Evolutionary conservation across 2,113 vertebrate genomes (phyloP), one percentile per base, ranked within the genome.

Genomic region (Rhinichthys klamathensis): DNA sequence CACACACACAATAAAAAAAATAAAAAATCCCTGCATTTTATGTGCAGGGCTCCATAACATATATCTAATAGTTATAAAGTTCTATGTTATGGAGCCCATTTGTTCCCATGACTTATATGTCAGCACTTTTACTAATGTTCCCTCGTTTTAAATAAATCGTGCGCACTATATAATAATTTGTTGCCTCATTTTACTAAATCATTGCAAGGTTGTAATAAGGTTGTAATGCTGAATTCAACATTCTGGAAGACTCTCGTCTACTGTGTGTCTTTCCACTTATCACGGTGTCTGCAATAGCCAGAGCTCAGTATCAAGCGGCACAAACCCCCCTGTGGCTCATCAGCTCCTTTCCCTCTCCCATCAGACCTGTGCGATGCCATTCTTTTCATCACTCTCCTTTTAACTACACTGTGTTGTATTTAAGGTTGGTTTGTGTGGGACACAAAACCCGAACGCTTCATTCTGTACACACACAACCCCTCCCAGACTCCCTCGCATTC

Each of bases 241-340:
- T 35, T 21, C 27, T 77, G 4, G 18, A 73, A 73, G 38, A 44
- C 11, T 58, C 32, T 38, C 12, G 5, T 41, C 54, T 92, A 10
- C 94, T 95, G 96, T 95, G 95, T 95, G 94, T 96, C 95, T 92
- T 94, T 91, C 87, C 18, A 93, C 94, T 96, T 96, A 96, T 96
- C 96, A 95, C 95, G 94, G 94, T 97, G 95, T 95, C 95, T 94
- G 95, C 95, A 95, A 95, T 93, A 95, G 87, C 1, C 69, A 88
- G 82, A 61, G 35, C 85, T 84, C 82, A 46, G 80, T 86, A 67
- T 65, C 4, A 6, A 84, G 61, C 79, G 46, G 54, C 77, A 54
- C 27, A 80, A 74, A 84, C 78, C 77, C 60, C 79, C 80, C 70
- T 44, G 80, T 70, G 80, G 82, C 85, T 89, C 86, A 89, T 89